These are phyloP conservation scores for Calliscelio sp. DNA, from an alignment of 2,888 invertebrate species.

Conservation along the genomic window DNA sequence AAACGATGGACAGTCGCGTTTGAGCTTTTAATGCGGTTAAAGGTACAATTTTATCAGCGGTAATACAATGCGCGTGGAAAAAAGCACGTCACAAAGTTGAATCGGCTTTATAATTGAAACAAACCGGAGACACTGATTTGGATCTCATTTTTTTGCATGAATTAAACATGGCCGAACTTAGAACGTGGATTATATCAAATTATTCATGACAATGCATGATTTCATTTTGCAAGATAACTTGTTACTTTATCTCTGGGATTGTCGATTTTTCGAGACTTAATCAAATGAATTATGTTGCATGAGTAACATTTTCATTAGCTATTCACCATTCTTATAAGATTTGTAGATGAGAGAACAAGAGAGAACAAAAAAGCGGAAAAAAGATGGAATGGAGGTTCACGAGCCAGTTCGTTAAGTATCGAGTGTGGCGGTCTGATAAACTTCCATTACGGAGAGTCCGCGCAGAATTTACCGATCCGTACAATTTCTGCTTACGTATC, in stretches of 20 bases:
- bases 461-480: constrained; percentile 77
- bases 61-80: constrained; percentile 7
- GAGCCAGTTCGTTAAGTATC: constrained; percentile 69
- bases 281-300: constrained; percentile 63
- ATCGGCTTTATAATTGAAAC: constrained; percentile 37
- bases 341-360: constrained; percentile 50
- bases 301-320: constrained; percentile 63
- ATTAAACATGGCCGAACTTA: constrained; percentile 51
- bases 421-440: constrained; percentile 72
- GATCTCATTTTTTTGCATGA: constrained; percentile 47
- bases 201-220: constrained; percentile 69
- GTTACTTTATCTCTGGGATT: constrained; percentile 58
- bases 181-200: constrained; percentile 63
- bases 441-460: constrained; percentile 66
- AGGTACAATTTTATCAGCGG: not conserved
- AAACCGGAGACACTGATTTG: constrained; percentile 38
- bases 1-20: constrained; percentile 3
- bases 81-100: constrained; percentile 19
- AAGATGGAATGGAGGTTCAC: not conserved
- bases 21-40: constrained; percentile 3
- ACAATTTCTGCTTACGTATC: constrained; percentile 81
- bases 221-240: constrained; percentile 65
- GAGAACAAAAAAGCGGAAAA: constrained; percentile 4
- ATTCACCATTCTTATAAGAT: constrained; percentile 62
- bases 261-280: constrained; percentile 63